These are phyloP conservation scores for Gnatocerus cornutus DNA, from an alignment of 2,888 invertebrate species.

Conservation along the genomic window DNA sequence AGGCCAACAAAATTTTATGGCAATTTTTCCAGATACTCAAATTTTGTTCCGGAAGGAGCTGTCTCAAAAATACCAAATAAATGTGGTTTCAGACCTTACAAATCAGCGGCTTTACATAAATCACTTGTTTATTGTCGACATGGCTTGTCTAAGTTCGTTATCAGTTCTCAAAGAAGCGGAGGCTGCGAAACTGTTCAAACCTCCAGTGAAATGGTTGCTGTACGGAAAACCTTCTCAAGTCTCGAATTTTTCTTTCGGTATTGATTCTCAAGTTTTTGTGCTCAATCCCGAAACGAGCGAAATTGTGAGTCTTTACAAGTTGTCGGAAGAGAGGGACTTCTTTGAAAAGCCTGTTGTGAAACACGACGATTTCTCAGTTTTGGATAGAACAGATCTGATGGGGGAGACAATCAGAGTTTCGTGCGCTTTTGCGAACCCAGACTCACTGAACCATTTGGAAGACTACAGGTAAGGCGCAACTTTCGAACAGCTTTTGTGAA, in stretches of 20 bases:
- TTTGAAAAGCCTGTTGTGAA: conserved; percentile 48
- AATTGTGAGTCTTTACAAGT: conserved; percentile 59
- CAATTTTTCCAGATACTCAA: conserved; percentile 32
- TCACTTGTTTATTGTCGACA: conserved; percentile 56
- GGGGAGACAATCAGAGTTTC: conserved; percentile 60
- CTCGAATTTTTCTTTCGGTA: conserved; percentile 53
- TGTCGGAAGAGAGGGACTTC: conserved; percentile 44
- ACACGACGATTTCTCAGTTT: conserved; percentile 19
- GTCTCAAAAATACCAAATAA: conserved; percentile 37
- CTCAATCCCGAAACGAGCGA: conserved; percentile 49
- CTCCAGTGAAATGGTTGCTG: conserved; percentile 61
- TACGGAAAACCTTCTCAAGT: conserved; percentile 31
- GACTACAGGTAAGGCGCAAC: conserved; percentile 67
- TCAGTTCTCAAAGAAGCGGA: conserved; percentile 52
- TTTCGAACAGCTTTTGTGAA: no score
- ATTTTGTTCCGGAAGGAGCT: conserved; percentile 42
- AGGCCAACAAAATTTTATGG: background rate
- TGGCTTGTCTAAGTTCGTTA: conserved; percentile 51
- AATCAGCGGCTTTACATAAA: conserved; percentile 37
- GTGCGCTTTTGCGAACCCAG: conserved; percentile 66
- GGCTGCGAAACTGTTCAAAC: conserved; percentile 58
- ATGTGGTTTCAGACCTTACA: background rate
- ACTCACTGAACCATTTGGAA: conserved; percentile 69
- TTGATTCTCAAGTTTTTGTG: conserved; percentile 59
- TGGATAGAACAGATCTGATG: conserved; percentile 60